Conservation (phyloP, 2,797 vertebrate species). For the Neosilurus mollespiculum region DNA sequence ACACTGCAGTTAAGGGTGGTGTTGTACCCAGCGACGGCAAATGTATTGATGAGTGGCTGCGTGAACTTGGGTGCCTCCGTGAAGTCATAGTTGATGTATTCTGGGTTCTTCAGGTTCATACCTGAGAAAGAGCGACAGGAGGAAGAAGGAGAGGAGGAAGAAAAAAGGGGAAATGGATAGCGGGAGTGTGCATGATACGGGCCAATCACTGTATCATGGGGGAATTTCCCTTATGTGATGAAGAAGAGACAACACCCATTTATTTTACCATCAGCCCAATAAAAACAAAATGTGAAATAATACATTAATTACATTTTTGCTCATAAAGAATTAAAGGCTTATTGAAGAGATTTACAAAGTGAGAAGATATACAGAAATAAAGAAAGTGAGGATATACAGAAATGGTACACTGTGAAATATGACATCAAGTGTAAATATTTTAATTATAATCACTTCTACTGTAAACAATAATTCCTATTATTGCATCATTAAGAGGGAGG, state of each 20-base stretch:
- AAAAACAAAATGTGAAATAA: background rate
- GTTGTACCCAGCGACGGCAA: slow-evolving; percentile 92
- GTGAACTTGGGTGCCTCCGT: slow-evolving; percentile 89
- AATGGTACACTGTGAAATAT: background rate
- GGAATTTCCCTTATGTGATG: slow-evolving; percentile 71
- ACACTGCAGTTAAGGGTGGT: slow-evolving; percentile 94
- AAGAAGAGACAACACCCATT: slow-evolving; percentile 67
- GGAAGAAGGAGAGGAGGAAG: slow-evolving; percentile 61
- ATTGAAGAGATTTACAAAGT: too few relatives aligned
- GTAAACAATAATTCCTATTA: too few relatives aligned
- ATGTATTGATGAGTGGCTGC: slow-evolving; percentile 90
- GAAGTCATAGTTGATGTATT: slow-evolving; percentile 88
- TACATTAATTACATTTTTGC: background rate
- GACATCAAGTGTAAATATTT: background rate
- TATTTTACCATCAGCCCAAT: slow-evolving; percentile 55
- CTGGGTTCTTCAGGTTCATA: slow-evolving; percentile 85
- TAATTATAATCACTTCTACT: background rate
- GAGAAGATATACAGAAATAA: background rate
- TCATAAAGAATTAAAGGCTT: too few relatives aligned
- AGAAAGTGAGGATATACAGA: background rate
- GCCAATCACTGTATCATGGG: slow-evolving; percentile 72
- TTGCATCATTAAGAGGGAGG: too few relatives aligned
- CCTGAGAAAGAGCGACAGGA: slow-evolving; percentile 67
- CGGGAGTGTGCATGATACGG: slow-evolving; percentile 73
- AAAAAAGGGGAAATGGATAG: slow-evolving; percentile 71